These are phyloP conservation scores for Dicrostonyx torquatus DNA, from an alignment of 2,797 vertebrate species.

Conservation along the genomic window DNA sequence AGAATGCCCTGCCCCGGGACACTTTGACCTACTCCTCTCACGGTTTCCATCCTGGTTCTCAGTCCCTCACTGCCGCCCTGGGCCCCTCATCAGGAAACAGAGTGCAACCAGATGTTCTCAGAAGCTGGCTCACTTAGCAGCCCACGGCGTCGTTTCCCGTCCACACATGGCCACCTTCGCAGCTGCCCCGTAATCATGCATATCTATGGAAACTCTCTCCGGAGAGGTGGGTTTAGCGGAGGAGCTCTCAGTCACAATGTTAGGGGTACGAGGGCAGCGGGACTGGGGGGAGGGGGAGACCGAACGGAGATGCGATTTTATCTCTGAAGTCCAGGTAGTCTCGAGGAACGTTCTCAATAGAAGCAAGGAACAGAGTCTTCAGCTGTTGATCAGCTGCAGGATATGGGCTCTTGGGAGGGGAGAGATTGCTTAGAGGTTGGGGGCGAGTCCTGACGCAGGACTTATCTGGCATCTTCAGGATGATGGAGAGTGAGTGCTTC, in stretches of 20 bases:
- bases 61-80: not conserved
- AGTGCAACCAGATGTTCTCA: not conserved
- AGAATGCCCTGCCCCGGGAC: not conserved
- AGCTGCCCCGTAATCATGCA: no score
- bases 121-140: not conserved
- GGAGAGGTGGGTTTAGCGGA: not conserved
- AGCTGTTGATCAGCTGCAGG: not conserved
- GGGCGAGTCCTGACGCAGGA: not conserved
- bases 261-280: not conserved
- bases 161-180: not conserved
- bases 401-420: not conserved
- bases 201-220: not conserved
- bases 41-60: not conserved
- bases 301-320: not conserved
- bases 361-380: not conserved
- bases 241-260: not conserved
- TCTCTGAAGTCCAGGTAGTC: not conserved
- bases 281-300: not conserved
- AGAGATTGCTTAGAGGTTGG: not conserved
- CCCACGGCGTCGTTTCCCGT: not conserved
- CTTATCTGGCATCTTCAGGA: not conserved
- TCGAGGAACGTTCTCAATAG: not conserved
- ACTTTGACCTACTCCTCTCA: not conserved
- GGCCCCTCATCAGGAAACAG: not conserved
- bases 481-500: not conserved